Evolutionary conservation across 2,888 invertebrate species (phyloP).

Genomic region (Antitype chi): DNA sequence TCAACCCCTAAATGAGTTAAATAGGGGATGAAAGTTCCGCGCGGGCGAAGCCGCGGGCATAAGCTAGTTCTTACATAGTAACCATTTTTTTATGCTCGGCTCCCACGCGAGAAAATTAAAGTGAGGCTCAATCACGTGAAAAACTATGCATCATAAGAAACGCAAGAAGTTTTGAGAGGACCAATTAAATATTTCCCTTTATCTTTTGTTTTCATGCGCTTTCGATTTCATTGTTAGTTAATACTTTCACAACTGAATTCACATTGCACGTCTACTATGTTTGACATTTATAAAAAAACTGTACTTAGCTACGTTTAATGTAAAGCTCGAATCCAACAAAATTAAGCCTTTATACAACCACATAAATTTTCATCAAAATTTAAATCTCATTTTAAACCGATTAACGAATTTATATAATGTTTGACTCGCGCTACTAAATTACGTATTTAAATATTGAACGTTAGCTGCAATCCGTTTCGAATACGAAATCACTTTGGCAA

Average conservation of each 20-base stretch:
- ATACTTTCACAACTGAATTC: not conserved
- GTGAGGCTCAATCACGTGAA: too few relatives aligned
- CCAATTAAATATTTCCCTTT: too few relatives aligned
- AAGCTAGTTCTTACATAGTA: too few relatives aligned
- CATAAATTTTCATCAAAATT: slow-evolving; percentile 26
- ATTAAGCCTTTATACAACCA: not conserved
- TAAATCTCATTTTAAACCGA: slow-evolving; percentile 41
- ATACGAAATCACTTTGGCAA: slow-evolving; percentile 38
- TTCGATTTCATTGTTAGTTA: not conserved
- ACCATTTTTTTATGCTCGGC: too few relatives aligned
- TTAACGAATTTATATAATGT: slow-evolving; percentile 41
- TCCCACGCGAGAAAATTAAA: too few relatives aligned
- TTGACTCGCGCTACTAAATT: slow-evolving; percentile 32
- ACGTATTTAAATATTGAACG: slow-evolving; percentile 39
- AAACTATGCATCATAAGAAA: too few relatives aligned
- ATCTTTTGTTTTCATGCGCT: not conserved
- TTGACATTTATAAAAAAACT: not conserved
- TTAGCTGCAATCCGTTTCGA: slow-evolving; percentile 30
- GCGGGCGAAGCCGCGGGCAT: too few relatives aligned
- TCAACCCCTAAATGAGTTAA: too few relatives aligned
- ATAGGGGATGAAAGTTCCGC: too few relatives aligned
- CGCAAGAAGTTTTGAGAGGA: too few relatives aligned
- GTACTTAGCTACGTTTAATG: not conserved
- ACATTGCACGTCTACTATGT: not conserved
- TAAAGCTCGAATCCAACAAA: not conserved